Percentiles rank a stretch among this genome's conserved stretches.
Conservation (phyloP, 2,113 vertebrate species). For the Hippocampus guttulatus region DNA sequence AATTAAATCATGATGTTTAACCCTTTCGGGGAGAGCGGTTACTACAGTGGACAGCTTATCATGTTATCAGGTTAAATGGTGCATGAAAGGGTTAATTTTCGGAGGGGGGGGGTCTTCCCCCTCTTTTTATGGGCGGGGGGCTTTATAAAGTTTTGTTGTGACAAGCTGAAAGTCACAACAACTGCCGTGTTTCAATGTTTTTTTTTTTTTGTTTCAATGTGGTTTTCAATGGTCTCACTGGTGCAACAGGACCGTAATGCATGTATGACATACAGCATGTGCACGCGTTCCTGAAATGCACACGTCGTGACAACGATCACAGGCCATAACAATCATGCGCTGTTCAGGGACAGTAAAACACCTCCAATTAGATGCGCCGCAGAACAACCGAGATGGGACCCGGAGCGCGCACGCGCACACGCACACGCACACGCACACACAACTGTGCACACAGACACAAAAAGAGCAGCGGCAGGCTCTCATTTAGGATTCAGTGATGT, state of each 20-base stretch:
- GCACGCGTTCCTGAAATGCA: neutral
- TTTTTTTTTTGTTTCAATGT: too few relatives aligned
- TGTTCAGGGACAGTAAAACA: conserved; percentile 57
- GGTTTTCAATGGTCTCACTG: too few relatives aligned
- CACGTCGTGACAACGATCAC: neutral
- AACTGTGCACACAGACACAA: conserved; percentile 11
- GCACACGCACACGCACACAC: conserved; percentile 23
- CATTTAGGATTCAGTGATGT: conserved; percentile 57
- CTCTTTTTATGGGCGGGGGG: too few relatives aligned
- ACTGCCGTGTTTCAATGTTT: too few relatives aligned
- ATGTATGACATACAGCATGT: neutral
- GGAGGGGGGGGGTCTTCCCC: too few relatives aligned
- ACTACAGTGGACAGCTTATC: too few relatives aligned
- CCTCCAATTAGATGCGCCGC: conserved; percentile 57
- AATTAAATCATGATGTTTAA: too few relatives aligned
- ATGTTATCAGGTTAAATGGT: too few relatives aligned
- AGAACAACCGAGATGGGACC: conserved; percentile 58
- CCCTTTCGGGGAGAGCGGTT: too few relatives aligned
- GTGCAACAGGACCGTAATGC: neutral
- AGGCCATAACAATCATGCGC: conserved; percentile 15
- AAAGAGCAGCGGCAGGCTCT: conserved; percentile 42
- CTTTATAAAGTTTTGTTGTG: too few relatives aligned
- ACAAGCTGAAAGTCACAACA: neutral
- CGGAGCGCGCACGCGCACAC: conserved; percentile 34
- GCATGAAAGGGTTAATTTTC: too few relatives aligned